A percentile compares a stretch with the other conserved stretches of the same genome.
Evolutionary conservation across 2,113 vertebrate species (phyloP).

Genomic region (Struthidea cinerea): DNA sequence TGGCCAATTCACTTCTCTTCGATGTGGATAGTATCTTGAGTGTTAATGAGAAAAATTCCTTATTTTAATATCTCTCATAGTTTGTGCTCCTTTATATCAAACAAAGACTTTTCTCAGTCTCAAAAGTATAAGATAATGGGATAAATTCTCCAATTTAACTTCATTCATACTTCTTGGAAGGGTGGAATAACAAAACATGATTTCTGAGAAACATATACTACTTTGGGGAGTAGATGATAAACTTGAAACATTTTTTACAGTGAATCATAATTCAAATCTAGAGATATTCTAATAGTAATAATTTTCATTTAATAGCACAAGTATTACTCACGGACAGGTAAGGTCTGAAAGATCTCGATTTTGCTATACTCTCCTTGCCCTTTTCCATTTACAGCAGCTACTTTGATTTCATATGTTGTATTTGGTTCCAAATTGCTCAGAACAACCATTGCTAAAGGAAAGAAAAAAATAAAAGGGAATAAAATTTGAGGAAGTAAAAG

Average conservation of each 20-base stretch:
- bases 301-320: neutral
- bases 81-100: neutral
- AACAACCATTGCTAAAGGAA: constrained; percentile 82
- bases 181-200: neutral
- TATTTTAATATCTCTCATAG: neutral
- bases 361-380: constrained; percentile 96
- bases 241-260: neutral
- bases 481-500: neutral
- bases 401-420: constrained; percentile 92
- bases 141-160: neutral
- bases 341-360: constrained; percentile 90
- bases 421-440: constrained; percentile 93
- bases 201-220: neutral
- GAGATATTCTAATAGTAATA: neutral
- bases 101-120: neutral
- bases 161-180: neutral
- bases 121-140: neutral
- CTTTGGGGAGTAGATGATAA: neutral
- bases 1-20: neutral
- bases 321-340: constrained; percentile 90
- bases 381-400: constrained; percentile 96
- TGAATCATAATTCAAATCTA: neutral
- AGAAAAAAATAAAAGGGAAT: neutral
- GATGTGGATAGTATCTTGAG: neutral
- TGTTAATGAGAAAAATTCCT: neutral